Conservation (phyloP, 1,140 invertebrate genomes). For the Drosophila bocki region DNA sequence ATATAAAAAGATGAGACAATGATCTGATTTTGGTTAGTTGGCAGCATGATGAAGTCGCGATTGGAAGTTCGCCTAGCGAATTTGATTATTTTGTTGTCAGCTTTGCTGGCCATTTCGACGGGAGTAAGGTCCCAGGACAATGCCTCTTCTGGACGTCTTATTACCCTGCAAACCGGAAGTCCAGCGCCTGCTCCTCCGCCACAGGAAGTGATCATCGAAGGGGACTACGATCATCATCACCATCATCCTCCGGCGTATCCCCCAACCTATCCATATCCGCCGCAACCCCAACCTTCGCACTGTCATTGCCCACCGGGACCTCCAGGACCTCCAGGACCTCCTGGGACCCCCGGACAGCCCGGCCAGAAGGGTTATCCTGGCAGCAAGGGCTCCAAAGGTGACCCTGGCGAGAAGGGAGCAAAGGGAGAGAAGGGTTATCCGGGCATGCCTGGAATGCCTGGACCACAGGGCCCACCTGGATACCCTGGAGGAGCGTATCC, state of each 20-base stretch:
- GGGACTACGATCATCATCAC: conserved; percentile 20
- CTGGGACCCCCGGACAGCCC: conserved; percentile 40
- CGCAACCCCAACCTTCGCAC: conserved; percentile 11
- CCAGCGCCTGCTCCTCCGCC: conserved; percentile 31
- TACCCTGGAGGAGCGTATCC: conserved; percentile 46
- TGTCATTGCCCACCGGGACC: conserved; percentile 58
- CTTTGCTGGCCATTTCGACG: background rate
- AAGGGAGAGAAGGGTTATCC: conserved; percentile 62
- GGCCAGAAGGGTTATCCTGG: conserved; percentile 55
- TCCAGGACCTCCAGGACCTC: conserved; percentile 53
- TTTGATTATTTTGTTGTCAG: background rate
- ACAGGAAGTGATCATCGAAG: conserved; percentile 41
- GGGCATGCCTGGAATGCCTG: conserved; percentile 54
- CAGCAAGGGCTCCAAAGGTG: conserved; percentile 51
- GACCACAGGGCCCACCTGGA: conserved; percentile 67
- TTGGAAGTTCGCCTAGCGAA: conserved; percentile 15
- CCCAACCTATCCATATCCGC: conserved; percentile 39
- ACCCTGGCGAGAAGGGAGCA: conserved; percentile 48
- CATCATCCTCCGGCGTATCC: conserved; percentile 22
- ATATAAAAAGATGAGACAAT: conserved; percentile 35
- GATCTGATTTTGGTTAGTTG: conserved; percentile 44
- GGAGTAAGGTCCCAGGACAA: conserved; percentile 6
- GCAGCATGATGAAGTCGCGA: conserved; percentile 43
- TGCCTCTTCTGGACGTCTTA: conserved; percentile 12
- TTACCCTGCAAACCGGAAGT: conserved; percentile 35